Conservation (phyloP, 2,113 vertebrate species). For the Picathartes gymnocephalus region DNA sequence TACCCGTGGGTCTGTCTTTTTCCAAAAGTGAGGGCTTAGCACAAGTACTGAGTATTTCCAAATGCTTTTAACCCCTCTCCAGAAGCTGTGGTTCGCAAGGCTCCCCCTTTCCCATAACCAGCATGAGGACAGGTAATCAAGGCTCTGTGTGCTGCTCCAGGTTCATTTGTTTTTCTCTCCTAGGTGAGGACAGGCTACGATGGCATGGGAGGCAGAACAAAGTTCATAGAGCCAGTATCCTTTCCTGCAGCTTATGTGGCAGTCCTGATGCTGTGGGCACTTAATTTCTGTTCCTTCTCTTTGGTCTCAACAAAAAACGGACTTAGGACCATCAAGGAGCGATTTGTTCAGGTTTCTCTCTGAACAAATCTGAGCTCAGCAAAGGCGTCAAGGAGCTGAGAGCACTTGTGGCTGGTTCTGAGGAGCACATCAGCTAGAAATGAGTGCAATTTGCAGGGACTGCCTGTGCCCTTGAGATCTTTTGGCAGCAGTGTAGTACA, state of each 20-base stretch:
- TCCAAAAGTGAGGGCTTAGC: not conserved
- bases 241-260: conserved; percentile 25
- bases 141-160: not conserved
- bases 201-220: conserved; percentile 91
- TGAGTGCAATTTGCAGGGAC: not conserved
- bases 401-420: not conserved
- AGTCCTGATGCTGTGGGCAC: not conserved
- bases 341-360: not conserved
- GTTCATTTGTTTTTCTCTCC: not conserved
- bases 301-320: not conserved
- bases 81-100: not conserved
- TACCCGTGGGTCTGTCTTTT: not conserved
- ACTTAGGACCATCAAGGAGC: not conserved
- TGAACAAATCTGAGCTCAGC: not conserved
- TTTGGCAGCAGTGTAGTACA: not conserved
- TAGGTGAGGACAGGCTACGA: conserved; percentile 89
- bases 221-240: conserved; percentile 96
- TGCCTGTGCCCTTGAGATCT: not conserved
- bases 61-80: not conserved
- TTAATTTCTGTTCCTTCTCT: not conserved
- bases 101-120: not conserved
- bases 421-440: not conserved
- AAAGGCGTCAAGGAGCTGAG: not conserved
- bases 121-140: not conserved
- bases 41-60: not conserved